Base-by-base conservation (phyloP, 2,113 vertebrate species). In the Eptesicus fuscus region DNA sequence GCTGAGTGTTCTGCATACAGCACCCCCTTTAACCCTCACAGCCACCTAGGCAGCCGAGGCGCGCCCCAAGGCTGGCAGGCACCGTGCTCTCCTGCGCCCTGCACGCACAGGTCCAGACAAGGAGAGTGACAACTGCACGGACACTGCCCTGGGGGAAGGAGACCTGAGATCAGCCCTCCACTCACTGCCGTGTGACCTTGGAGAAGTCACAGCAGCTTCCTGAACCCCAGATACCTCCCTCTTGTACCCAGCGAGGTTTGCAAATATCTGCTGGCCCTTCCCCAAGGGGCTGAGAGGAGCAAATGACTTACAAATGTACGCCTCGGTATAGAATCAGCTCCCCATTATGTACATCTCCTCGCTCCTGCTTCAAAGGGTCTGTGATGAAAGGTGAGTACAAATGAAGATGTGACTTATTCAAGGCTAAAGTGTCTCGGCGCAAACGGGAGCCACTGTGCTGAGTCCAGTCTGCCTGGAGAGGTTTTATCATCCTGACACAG, bases 341-440 rank as follows among this genome's bases (percentile, higher is more conserved):
- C 86, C n/a, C 83, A n/a, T 93, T 59, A 87, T 30, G 95, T 70
- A 94, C 32, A 9, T 25, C 42, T 20, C 61, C 35, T 67, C 59
- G 61, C 40, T 61, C 22, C 28, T 32, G 59, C 65, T 90, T 65
- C 49, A 32, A 53, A 83, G 32, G 78, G 74, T 51, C 91, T 42
- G 42, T 86, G 69, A 71, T 7, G 44, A 85, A 79, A 83, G 63
- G 69, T 35, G 78, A 80, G 89, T 3, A 61, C 70, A 73, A 76
- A 96, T 88, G 93, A 89, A 89, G 94, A 90, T 40, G 84, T 73
- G 83, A 87, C 94, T 95, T 80, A 80, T 1, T 83, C 44, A 73
- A 89, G 84, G 83, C 65, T 73, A 32, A 83, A 74, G 74, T 63
- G 76, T 84, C 86, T 71, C 86, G 63, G 67, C 63, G 83, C 51